These are phyloP conservation scores for Alaudala cheleensis DNA, from an alignment of 2,113 vertebrate species.

Conservation along the genomic window DNA sequence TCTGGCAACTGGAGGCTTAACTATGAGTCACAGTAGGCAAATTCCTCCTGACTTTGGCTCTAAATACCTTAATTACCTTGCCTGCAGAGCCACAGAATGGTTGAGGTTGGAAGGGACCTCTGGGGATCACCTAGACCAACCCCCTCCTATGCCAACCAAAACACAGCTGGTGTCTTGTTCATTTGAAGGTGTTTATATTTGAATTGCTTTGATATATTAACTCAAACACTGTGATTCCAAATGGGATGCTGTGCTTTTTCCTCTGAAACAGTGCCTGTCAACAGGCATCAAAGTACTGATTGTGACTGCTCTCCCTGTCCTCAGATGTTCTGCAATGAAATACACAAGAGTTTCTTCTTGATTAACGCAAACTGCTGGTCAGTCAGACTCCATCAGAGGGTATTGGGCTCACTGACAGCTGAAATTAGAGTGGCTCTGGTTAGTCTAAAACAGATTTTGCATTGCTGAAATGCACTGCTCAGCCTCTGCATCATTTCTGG, in stretches of 20 bases:
- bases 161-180: neutral
- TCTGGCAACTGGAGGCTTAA: neutral
- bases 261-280: neutral
- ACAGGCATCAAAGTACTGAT: neutral
- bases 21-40: fast-evolving
- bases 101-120: neutral
- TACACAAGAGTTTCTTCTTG: neutral
- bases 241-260: neutral
- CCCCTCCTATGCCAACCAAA: neutral
- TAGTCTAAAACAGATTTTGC: neutral
- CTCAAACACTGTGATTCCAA: neutral
- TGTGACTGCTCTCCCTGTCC: neutral
- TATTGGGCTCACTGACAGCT: neutral
- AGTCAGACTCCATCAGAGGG: neutral
- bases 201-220: neutral
- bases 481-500: neutral
- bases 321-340: neutral
- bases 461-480: neutral
- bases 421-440: neutral
- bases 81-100: neutral
- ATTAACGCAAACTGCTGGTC: neutral
- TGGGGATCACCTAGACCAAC: neutral
- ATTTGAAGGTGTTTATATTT: neutral
- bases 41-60: neutral
- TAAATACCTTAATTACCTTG: neutral